These are phyloP conservation scores for Diogma glabrata DNA, from an alignment of 2,888 invertebrate genomes.

Conservation along the genomic window DNA sequence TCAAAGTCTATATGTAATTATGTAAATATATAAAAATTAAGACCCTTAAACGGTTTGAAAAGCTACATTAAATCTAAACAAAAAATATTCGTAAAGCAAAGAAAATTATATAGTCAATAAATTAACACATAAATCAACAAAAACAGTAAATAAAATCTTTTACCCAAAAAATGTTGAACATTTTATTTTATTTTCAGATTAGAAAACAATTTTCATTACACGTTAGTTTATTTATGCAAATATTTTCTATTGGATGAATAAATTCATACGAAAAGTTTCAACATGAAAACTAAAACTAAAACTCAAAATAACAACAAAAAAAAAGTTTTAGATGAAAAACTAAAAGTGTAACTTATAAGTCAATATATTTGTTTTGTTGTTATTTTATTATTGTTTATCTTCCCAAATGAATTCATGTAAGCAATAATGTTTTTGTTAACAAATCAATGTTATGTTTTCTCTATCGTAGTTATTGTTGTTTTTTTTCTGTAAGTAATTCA, in stretches of 20 bases:
- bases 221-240: no score
- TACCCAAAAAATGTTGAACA: no score
- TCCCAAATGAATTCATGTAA: slow-evolving; percentile 7
- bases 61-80: no score
- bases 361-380: neutral
- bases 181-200: no score
- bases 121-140: no score
- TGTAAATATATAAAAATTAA: no score
- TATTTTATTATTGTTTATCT: neutral
- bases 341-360: neutral
- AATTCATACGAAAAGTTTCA: neutral
- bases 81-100: no score
- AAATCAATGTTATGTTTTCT: slow-evolving; percentile 7
- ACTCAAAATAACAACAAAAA: neutral
- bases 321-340: neutral
- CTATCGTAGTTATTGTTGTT: neutral
- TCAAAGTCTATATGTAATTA: no score
- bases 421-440: slow-evolving; percentile 8
- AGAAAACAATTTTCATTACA: no score
- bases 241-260: neutral
- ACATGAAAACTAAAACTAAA: neutral
- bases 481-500: neutral
- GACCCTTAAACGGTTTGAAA: no score
- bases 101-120: no score
- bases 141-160: no score